Conservation (phyloP, 2,797 vertebrate genomes). For the Zalophus californianus region DNA sequence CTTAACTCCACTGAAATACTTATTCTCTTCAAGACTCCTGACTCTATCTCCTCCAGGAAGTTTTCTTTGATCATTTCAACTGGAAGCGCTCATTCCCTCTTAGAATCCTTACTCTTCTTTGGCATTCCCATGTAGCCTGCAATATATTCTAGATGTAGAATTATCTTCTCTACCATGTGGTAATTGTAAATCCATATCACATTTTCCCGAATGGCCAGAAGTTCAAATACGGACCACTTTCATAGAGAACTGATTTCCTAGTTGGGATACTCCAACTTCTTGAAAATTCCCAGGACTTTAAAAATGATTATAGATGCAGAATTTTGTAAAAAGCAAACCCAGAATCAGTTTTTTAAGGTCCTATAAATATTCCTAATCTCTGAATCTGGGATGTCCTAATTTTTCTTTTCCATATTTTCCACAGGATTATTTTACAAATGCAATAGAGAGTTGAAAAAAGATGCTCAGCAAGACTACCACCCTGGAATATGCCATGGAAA, state of each 20-base stretch:
- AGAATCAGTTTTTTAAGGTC: neutral
- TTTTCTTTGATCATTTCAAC: neutral
- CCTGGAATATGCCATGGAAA: constrained; percentile 93
- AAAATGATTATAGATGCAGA: neutral
- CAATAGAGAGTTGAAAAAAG: constrained; percentile 89
- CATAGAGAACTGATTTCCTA: neutral
- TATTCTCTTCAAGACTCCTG: neutral
- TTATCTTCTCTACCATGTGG: neutral
- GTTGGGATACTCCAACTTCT: neutral
- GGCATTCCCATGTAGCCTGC: neutral
- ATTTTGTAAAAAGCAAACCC: neutral
- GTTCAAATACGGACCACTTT: neutral
- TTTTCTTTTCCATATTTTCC: constrained; percentile 69
- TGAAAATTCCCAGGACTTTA: constrained; percentile 17
- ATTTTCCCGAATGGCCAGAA: neutral
- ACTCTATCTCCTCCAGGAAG: neutral
- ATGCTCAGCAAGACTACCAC: constrained; percentile 91
- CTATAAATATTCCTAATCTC: neutral
- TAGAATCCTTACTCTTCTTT: neutral
- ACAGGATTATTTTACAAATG: constrained; percentile 93
- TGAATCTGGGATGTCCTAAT: constrained; percentile 39
- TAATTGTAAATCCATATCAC: neutral
- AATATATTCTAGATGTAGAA: neutral
- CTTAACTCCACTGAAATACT: neutral
- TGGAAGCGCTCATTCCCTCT: neutral